Percentiles rank a stretch among this genome's conserved stretches.
These are phyloP conservation scores for Macaria liturata DNA, from an alignment of 2,888 invertebrate species.

Conservation along the genomic window DNA sequence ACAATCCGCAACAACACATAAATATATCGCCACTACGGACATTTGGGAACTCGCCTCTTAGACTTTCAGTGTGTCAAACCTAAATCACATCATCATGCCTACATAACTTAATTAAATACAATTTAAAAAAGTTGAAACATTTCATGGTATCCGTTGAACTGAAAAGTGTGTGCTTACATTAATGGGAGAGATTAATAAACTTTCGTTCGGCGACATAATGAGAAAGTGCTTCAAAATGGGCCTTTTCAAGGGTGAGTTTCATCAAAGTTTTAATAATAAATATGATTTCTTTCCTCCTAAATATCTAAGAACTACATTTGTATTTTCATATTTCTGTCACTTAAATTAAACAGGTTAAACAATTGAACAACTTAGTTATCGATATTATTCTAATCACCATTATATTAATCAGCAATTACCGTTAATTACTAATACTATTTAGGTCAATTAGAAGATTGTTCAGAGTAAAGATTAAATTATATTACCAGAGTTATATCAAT, in stretches of 20 bases:
- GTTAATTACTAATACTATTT: no score
- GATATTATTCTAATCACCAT: no score
- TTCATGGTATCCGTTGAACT: not conserved
- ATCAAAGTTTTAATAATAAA: no score
- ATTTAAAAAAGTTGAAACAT: not conserved
- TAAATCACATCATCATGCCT: constrained; percentile 3
- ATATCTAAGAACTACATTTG: no score
- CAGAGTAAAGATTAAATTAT: no score
- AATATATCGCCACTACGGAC: constrained; percentile 22
- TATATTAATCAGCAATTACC: no score
- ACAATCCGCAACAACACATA: constrained; percentile 40
- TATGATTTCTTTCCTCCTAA: no score
- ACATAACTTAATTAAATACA: constrained; percentile 8
- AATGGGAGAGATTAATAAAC: constrained; percentile 65
- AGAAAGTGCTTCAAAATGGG: constrained; percentile 80
- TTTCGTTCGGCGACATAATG: constrained; percentile 65
- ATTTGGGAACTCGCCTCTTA: constrained; percentile 16
- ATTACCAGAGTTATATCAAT: no score
- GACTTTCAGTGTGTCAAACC: constrained; percentile 20
- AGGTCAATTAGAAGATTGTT: no score
- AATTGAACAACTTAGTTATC: no score
- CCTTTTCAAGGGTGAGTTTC: constrained; percentile 71
- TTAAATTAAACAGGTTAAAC: no score
- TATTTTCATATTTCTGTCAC: no score
- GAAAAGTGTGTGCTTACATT: constrained; percentile 36